These are phyloP conservation scores for Merluccius polli DNA, from an alignment of 2,797 vertebrate species.

Conservation along the genomic window DNA sequence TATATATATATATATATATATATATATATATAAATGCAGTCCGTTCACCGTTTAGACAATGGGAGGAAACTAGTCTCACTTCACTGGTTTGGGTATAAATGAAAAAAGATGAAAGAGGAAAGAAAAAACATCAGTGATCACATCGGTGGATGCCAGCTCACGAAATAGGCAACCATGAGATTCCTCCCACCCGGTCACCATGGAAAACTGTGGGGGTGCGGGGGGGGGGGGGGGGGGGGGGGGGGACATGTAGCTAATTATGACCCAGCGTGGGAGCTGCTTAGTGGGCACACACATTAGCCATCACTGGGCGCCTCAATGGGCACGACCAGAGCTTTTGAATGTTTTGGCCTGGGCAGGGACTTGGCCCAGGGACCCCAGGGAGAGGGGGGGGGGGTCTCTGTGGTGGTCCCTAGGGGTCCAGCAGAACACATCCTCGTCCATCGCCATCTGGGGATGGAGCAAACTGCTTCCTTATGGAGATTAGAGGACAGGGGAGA, in stretches of 20 bases:
- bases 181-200: slow-evolving; percentile 22
- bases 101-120: not conserved
- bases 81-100: not conserved
- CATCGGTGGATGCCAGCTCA: slow-evolving; percentile 19
- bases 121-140: not conserved
- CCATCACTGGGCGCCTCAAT: not conserved
- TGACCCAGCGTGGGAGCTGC: slow-evolving; percentile 32
- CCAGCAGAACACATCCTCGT: too few species aligned
- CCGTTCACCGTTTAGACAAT: too few species aligned
- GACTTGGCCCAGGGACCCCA: not conserved
- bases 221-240: slow-evolving; percentile 3
- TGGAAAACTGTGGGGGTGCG: slow-evolving; percentile 7
- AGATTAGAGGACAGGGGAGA: slow-evolving; percentile 10
- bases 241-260: slow-evolving; percentile 38
- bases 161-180: slow-evolving; percentile 23
- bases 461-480: slow-evolving; percentile 16
- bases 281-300: slow-evolving; percentile 16
- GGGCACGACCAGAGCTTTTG: slow-evolving; percentile 31
- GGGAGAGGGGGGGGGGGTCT: slow-evolving; percentile 9
- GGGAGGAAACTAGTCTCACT: too few species aligned
- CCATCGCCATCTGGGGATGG: slow-evolving; percentile 37
- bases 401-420: slow-evolving; percentile 23
- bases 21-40: too few species aligned
- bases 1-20: too few species aligned
- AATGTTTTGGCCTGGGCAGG: slow-evolving; percentile 27